Base-by-base conservation (phyloP, 1,140 invertebrate species). In the Cyclina sinensis region DNA sequence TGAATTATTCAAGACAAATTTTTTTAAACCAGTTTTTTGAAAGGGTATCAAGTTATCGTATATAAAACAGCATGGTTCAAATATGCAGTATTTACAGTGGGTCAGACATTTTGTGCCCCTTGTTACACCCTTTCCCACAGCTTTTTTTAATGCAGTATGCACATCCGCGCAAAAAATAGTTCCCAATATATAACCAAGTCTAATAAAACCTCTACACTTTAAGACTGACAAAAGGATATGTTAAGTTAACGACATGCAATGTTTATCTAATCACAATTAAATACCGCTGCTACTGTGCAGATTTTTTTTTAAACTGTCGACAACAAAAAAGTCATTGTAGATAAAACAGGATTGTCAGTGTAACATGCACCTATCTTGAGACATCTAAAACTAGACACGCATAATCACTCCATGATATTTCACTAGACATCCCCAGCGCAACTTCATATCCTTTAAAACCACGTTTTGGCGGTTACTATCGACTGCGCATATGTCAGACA, bases 361-460 rank as follows among this genome's bases (percentile, higher is more conserved):
- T 30, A 78, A 54, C 54, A 54, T 46, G 74, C 46, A 78, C 46
- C 46, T 78, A 78, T 78, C 74, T 78, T 21, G 27, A 74, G 39
- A 51, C 46, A 78, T 78, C 74, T 78, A 51, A 74, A 78, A 78
- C 74, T 78, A 78, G 74, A 78, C 74, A 37, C 35, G 74, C 74
- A 78, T 78, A 78, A 78, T 78, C 74, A 46, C 82, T 84, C 82
- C 82, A 84, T 84, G 82, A 84, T 84, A 70, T 84, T 84, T 57
- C 68, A 73, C 48, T 70, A 54, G 82, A 70, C 39, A 73, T 70
- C 62, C 82, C 82, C 82, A 73, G 62, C 68, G 82, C 82, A 73
- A 57, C 65, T 32, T 84, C 48, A 57, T 70, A 84, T 73, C 43
- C 68, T 73, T 84, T 32, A 30, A 73, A 70, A 73, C 82, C 43